Base-by-base conservation (phyloP, 2,888 invertebrate species). In the Laspeyria flexula region DNA sequence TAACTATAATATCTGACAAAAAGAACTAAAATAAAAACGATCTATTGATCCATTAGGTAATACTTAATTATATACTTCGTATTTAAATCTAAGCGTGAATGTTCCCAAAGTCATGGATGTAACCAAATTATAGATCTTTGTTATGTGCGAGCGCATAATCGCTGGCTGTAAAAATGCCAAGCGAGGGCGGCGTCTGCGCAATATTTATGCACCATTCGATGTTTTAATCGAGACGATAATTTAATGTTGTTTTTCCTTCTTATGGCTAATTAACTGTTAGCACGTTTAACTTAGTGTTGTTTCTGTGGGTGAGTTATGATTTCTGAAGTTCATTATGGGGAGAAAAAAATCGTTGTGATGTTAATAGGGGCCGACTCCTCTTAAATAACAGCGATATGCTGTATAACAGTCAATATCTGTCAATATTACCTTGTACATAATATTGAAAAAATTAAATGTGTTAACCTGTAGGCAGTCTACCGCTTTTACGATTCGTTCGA, bases 171-270 rank as follows among this genome's bases (percentile, higher is more conserved):
- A 71, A 69, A 68, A 69, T 43, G 55, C 55, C 57, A 54, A 37
- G 45, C 52, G 55, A 54, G 52, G 60, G 62, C 42, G 56, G 59
- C 63, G 59, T 40, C 55, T 37, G 49, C 52, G 43, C 53, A 43
- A 50, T 51, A 70, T 65, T 73, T 68, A 71, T 68, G 61, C 60
- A 43, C 53, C 54, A 54, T 62, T 57, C 59, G 59, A 46, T 30
- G 54, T 49, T 47, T 56, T 59, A 50, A 60, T 54, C 52, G 54
- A 52, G 48, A 13, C 18, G 30, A 52, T 48, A 52, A 27, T 54
- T 55, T 53, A 44, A 52, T 49, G 47, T 47, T 47, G 31, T 25
- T 25, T 7, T 25, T 25, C 25, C 1, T 25, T 25, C 7, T 25
- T 7, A n/a, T n/a, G n/a, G n/a, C 25, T 25, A 6, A 7, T 25